Conservation (phyloP, 2,888 invertebrate genomes). For the Poecilobothrus nobilitatus region DNA sequence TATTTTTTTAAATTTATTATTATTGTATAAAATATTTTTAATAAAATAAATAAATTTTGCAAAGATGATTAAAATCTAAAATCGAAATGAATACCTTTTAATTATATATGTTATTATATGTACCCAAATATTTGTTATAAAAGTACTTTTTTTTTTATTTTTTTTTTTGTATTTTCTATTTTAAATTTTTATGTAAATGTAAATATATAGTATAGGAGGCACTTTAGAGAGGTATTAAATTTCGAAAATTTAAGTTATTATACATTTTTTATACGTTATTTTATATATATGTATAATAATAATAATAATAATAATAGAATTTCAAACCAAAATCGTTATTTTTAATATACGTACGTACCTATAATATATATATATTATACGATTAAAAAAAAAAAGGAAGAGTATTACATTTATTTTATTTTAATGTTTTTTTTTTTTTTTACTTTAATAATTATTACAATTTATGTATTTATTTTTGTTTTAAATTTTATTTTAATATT, state of each 20-base stretch:
- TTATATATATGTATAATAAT: not conserved
- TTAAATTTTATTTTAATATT: not conserved
- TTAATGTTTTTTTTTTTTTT: no score
- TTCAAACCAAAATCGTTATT: slow-evolving; percentile 1
- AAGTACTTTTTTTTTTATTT: no score
- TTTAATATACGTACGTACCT: not conserved
- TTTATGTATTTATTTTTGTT: not conserved
- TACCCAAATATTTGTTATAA: no score
- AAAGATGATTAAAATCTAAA: not conserved
- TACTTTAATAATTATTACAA: not conserved
- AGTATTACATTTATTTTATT: no score
- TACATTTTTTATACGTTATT: not conserved
- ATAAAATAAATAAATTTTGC: slow-evolving; percentile 9
- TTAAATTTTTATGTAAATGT: not conserved
- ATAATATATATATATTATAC: no score
- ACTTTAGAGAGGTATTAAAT: not conserved
- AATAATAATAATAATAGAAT: not conserved
- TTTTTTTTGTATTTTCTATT: not conserved
- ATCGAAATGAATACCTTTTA: not conserved
- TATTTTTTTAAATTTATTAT: no score
- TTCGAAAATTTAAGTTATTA: slow-evolving; percentile 1
- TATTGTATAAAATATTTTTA: no score
- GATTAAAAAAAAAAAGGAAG: no score
- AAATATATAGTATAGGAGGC: not conserved
- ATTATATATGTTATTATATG: not conserved